Conservation (phyloP, 2,888 invertebrate species). For the Geotrupes spiniger region DNA sequence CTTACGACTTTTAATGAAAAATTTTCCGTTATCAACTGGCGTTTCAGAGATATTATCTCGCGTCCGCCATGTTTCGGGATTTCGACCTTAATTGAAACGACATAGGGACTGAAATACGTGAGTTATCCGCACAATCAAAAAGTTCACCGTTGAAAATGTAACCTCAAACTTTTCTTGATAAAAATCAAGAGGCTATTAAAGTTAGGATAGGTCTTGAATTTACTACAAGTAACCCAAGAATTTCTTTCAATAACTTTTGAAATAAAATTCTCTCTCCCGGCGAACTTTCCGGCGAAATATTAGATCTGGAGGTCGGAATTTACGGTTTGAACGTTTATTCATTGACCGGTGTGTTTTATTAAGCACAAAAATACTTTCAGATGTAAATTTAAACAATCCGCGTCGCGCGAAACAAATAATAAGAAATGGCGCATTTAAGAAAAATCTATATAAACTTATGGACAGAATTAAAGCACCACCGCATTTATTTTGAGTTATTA, state of each 20-base stretch:
- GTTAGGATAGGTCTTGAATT: conserved; percentile 21
- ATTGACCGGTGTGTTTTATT: too few relatives aligned
- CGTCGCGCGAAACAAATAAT: too few relatives aligned
- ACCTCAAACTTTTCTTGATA: conserved; percentile 13
- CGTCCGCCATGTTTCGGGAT: conserved; percentile 16
- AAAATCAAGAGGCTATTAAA: conserved; percentile 20
- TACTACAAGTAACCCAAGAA: conserved; percentile 5
- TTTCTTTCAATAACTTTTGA: conserved; percentile 14
- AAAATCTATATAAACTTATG: too few relatives aligned
- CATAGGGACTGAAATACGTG: conserved; percentile 8
- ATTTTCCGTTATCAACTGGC: background rate
- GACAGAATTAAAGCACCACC: too few relatives aligned
- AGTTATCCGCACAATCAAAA: background rate
- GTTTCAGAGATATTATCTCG: conserved; percentile 17
- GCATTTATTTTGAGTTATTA: too few relatives aligned
- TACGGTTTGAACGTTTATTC: too few relatives aligned
- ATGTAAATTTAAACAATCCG: too few relatives aligned
- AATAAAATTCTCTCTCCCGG: conserved; percentile 13
- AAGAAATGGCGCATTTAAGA: too few relatives aligned
- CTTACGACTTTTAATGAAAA: conserved; percentile 4
- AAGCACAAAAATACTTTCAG: too few relatives aligned
- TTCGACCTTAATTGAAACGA: conserved; percentile 17
- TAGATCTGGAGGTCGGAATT: too few relatives aligned
- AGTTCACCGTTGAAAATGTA: conserved; percentile 3
- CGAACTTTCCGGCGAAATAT: background rate